phyloP scores from a whole-genome alignment of 2,113 vertebrate genomes.

The Sebastes schlegelii region DNA sequence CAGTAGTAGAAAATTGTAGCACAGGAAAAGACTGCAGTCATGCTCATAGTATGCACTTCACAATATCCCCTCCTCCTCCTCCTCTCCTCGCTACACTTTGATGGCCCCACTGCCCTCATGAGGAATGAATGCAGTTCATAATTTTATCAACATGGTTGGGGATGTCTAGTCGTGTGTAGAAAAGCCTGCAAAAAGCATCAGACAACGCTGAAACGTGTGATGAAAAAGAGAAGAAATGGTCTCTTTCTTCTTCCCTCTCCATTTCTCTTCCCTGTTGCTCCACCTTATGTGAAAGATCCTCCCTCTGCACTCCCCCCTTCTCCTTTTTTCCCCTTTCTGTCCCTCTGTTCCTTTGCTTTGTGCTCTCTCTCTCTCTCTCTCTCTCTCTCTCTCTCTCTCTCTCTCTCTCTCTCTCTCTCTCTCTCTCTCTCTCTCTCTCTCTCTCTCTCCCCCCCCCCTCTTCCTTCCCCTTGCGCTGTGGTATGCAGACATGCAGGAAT shows the following conservation, averaged over 20 bases:
- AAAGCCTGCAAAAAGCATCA: constrained; percentile 27
- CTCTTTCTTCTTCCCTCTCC: constrained; percentile 23
- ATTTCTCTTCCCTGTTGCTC: constrained; percentile 53
- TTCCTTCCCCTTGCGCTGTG: constrained; percentile 67
- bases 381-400: constrained; percentile 9
- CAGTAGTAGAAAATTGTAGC: background rate
- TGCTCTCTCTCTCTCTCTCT: constrained; percentile 13
- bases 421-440: constrained; percentile 10
- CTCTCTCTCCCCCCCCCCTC: constrained; percentile 3
- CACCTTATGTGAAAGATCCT: constrained; percentile 65
- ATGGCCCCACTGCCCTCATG: constrained; percentile 23
- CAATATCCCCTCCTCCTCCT: background rate
- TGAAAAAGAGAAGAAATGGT: constrained; percentile 25
- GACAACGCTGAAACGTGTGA: background rate
- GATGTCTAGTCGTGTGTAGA: constrained; percentile 8
- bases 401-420: constrained; percentile 4
- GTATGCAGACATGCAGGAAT: constrained; percentile 87
- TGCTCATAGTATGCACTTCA: background rate
- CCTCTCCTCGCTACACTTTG: constrained; percentile 6
- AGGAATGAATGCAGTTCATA: constrained; percentile 41
- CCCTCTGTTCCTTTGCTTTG: constrained; percentile 63
- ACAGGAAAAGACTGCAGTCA: constrained; percentile 8
- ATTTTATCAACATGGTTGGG: constrained; percentile 16
- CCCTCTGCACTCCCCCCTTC: constrained; percentile 52
- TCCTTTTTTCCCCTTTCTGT: constrained; percentile 43